phyloP scores from a whole-genome alignment of 2,888 invertebrate species.

The Peribatodes rhomboidaria region DNA sequence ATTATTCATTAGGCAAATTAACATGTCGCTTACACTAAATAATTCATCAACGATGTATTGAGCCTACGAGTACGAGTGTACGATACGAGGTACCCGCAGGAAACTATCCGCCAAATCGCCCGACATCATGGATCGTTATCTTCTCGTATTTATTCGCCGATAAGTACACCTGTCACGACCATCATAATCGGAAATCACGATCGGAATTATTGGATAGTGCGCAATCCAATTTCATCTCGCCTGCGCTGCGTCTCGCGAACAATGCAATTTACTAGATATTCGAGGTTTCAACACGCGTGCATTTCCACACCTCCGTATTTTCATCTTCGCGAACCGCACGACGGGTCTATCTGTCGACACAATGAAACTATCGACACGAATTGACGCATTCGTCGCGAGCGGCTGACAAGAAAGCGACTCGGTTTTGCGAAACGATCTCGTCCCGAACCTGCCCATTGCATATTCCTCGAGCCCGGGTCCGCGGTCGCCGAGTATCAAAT shows the following conservation, averaged over 20 bases:
- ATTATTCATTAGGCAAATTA: constrained; percentile 25
- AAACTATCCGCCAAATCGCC: constrained; percentile 3
- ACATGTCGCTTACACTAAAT: constrained; percentile 18
- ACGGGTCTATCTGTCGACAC: constrained; percentile 62
- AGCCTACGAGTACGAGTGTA: too few relatives aligned
- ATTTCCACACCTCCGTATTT: constrained; percentile 63
- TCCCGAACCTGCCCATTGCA: constrained; percentile 61
- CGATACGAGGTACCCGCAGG: not conserved
- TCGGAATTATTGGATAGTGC: constrained; percentile 74
- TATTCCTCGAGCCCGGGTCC: constrained; percentile 71
- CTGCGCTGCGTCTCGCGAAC: constrained; percentile 60
- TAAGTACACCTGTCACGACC: constrained; percentile 66
- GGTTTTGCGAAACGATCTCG: constrained; percentile 52
- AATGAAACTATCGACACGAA: constrained; percentile 62
- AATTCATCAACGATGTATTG: constrained; percentile 4
- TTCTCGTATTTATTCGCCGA: constrained; percentile 34
- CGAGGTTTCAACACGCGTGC: constrained; percentile 71
- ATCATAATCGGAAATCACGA: constrained; percentile 76
- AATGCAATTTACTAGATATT: constrained; percentile 72
- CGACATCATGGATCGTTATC: constrained; percentile 8
- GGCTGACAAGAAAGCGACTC: constrained; percentile 42
- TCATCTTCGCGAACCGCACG: constrained; percentile 62
- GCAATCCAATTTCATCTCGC: constrained; percentile 78
- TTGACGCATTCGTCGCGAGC: constrained; percentile 49
- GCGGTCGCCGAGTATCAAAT: constrained; percentile 77